Evolutionary conservation across 92 coral and sea anemone species (phyloP).

Genomic region (Parazoanthus atlanticus): DNA sequence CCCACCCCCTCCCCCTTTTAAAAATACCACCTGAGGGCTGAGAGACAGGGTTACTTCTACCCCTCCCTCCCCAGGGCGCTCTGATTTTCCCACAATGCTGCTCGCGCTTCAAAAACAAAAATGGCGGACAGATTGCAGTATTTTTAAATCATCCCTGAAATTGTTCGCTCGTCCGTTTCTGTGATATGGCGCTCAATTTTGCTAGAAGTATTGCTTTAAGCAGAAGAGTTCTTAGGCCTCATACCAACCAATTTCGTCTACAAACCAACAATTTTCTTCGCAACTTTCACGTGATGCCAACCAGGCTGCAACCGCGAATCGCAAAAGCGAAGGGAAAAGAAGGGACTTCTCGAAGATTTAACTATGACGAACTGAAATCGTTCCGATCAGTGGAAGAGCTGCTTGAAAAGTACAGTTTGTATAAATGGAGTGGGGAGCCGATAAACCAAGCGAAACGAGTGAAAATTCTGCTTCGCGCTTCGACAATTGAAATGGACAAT

Average conservation of each 20-base stretch:
- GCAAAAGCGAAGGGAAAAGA: background rate
- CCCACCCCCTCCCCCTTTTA: too few relatives aligned
- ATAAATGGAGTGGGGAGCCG: conserved; percentile 36
- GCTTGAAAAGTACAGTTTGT: conserved; percentile 45
- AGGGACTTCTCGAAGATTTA: background rate
- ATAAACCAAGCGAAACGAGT: conserved; percentile 29
- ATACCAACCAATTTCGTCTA: background rate
- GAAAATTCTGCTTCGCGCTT: conserved; percentile 39
- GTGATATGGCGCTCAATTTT: background rate
- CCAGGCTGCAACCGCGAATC: background rate
- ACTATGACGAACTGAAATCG: conserved; percentile 2
- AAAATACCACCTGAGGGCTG: too few relatives aligned
- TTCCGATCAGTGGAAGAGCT: conserved; percentile 29
- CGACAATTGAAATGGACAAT: conserved; percentile 32
- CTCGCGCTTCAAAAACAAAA: background rate
- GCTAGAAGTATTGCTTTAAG: conserved; percentile 1
- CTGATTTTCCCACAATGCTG: conserved; percentile 6
- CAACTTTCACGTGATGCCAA: background rate
- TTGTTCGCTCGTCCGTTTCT: background rate
- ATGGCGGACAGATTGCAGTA: conserved; percentile 9
- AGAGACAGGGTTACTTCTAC: too few relatives aligned
- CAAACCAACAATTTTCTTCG: background rate
- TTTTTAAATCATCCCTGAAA: background rate
- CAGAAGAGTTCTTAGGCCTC: background rate
- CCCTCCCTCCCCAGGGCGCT: too few relatives aligned